Percentiles rank a stretch among this genome's conserved stretches.
phyloP scores from a whole-genome alignment of 2,113 vertebrate species.

The Cyprinodon brontotheroides region DNA sequence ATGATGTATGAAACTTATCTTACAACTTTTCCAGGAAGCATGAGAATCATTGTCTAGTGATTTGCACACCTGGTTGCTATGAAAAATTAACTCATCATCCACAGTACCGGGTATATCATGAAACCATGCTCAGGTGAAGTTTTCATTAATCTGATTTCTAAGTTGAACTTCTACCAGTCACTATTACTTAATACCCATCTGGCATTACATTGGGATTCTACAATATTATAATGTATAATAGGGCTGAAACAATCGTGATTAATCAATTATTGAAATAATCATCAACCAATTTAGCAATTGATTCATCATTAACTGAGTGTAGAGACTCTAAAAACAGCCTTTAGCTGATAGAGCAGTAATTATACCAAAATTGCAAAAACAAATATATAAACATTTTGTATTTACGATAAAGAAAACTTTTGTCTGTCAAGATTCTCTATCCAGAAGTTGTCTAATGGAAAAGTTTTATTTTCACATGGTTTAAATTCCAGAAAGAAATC shows the following conservation, averaged over 20 bases:
- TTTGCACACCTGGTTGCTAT: background rate
- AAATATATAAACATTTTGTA: too few relatives aligned
- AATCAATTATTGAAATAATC: too few relatives aligned
- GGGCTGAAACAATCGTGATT: background rate
- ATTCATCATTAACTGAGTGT: too few relatives aligned
- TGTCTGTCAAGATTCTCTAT: too few relatives aligned
- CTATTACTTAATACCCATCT: background rate
- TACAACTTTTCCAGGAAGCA: constrained; percentile 13
- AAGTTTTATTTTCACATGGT: too few relatives aligned
- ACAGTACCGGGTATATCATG: background rate
- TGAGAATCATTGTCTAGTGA: constrained; percentile 8
- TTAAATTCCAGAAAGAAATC: too few relatives aligned
- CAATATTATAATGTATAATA: background rate
- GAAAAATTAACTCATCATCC: background rate
- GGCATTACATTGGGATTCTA: background rate
- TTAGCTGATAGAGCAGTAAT: too few relatives aligned
- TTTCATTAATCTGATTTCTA: background rate
- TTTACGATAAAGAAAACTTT: too few relatives aligned
- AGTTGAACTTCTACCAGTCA: background rate
- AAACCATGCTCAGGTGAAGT: background rate
- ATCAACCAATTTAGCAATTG: too few relatives aligned
- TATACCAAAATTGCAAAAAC: too few relatives aligned
- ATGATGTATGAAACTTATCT: constrained; percentile 46
- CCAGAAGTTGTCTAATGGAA: too few relatives aligned
- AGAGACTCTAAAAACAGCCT: too few relatives aligned